A percentile compares a stretch with the other conserved stretches of the same genome.
phyloP scores from a whole-genome alignment of 2,888 invertebrate genomes.

The Mechanitis messenoides region DNA sequence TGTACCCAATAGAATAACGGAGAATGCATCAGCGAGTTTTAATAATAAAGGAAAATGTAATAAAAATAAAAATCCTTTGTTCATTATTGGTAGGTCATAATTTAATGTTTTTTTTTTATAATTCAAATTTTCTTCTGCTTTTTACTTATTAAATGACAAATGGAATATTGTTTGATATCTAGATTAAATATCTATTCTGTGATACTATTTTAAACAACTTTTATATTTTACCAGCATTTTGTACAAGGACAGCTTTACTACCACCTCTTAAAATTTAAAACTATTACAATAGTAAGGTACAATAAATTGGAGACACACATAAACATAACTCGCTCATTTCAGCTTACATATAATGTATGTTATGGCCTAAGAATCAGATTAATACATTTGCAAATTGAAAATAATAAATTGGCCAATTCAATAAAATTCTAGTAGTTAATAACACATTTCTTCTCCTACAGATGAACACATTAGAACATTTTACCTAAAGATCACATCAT shows the following conservation, averaged over 20 bases:
- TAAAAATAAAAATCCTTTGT: slow-evolving; percentile 48
- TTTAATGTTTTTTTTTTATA: slow-evolving; percentile 74
- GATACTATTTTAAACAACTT: slow-evolving; percentile 75
- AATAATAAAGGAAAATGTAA: background rate
- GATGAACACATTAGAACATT: slow-evolving; percentile 7
- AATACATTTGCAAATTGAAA: slow-evolving; percentile 9
- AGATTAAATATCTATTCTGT: slow-evolving; percentile 72
- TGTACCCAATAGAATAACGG: background rate
- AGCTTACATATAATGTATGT: slow-evolving; percentile 17
- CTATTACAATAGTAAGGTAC: slow-evolving; percentile 48
- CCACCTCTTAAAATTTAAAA: slow-evolving; percentile 46
- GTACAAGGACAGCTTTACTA: slow-evolving; percentile 62
- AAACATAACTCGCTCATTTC: slow-evolving; percentile 26
- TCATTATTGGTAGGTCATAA: slow-evolving; percentile 76
- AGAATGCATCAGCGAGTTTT: background rate
- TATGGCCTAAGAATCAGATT: slow-evolving; percentile 17
- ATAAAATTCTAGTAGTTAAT: slow-evolving; percentile 3
- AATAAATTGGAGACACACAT: slow-evolving; percentile 40
- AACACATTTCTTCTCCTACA: slow-evolving; percentile 6
- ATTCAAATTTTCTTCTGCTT: slow-evolving; percentile 72
- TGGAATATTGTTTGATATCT: slow-evolving; percentile 76
- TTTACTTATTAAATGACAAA: slow-evolving; percentile 75
- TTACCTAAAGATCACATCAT: slow-evolving; percentile 5
- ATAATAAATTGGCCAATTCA: slow-evolving; percentile 3
- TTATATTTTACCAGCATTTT: slow-evolving; percentile 71